A percentile compares a stretch with the other conserved stretches of the same genome.
Conservation (phyloP, 2,113 vertebrate species). For the Lepus europaeus region DNA sequence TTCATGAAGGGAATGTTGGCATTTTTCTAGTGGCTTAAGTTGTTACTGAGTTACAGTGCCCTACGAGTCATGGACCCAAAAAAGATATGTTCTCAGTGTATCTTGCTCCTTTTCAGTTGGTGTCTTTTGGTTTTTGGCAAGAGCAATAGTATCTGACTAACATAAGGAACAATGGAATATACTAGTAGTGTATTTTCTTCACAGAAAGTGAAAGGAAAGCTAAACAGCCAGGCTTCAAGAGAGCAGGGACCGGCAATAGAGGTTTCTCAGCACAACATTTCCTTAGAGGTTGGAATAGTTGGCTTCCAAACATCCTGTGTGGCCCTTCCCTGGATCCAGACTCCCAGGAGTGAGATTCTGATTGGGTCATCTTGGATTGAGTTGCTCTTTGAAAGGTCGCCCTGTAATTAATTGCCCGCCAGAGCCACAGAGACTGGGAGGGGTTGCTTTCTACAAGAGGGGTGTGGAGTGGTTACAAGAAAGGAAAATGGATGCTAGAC, state of each 20-base stretch:
- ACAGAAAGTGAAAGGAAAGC: not conserved
- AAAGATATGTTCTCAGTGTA: not conserved
- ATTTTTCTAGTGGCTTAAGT: conserved; percentile 6
- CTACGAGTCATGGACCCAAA: not conserved
- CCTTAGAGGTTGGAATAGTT: not conserved
- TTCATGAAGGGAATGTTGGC: not conserved
- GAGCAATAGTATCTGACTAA: not conserved
- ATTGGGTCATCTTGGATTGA: not conserved
- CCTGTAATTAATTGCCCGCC: not conserved
- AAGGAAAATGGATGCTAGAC: not conserved
- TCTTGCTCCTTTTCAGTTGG: not conserved
- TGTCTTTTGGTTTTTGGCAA: not conserved
- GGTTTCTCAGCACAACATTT: not conserved
- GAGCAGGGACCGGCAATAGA: not conserved
- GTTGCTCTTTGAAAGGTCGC: not conserved
- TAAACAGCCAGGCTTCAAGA: not conserved
- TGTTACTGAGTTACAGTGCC: not conserved
- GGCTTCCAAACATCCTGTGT: not conserved
- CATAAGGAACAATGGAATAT: not conserved
- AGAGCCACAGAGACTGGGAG: not conserved
- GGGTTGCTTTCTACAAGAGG: not conserved
- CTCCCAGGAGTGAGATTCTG: not conserved
- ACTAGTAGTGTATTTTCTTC: not conserved
- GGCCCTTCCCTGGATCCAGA: not conserved
- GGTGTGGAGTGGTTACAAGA: not conserved